Percentiles rank a stretch among this genome's conserved stretches.
Evolutionary conservation across 1,140 invertebrate genomes (phyloP).

Genomic region (Bombus vancouverensis): DNA sequence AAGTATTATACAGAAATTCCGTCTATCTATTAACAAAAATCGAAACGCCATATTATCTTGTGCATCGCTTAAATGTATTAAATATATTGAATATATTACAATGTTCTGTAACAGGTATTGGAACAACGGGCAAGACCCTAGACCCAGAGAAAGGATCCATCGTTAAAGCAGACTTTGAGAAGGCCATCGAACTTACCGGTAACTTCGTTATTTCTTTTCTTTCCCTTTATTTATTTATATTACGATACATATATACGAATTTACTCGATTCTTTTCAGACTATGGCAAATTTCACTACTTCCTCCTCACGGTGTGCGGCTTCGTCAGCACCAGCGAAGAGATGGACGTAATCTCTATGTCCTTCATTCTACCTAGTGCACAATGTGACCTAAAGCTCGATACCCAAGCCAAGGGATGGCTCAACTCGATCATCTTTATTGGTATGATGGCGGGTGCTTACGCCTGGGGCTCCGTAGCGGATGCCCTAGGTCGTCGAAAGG

Average conservation of each 20-base stretch:
- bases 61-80: neutral
- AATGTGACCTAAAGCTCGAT: slow-evolving; percentile 94
- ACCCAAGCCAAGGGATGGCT: slow-evolving; percentile 95
- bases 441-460: slow-evolving; percentile 97
- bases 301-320: slow-evolving; percentile 93
- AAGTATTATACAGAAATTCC: slow-evolving; percentile 66
- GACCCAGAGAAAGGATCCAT: slow-evolving; percentile 81
- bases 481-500: slow-evolving; percentile 91
- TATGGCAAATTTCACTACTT: slow-evolving; percentile 97
- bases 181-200: slow-evolving; percentile 91
- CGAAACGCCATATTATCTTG: neutral
- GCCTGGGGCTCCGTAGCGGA: slow-evolving; percentile 95
- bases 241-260: neutral
- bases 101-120: slow-evolving; percentile 74
- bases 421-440: slow-evolving; percentile 92
- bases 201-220: slow-evolving; percentile 42
- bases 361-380: slow-evolving; percentile 95
- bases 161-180: slow-evolving; percentile 91
- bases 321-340: slow-evolving; percentile 97
- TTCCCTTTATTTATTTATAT: too few species aligned
- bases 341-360: slow-evolving; percentile 98
- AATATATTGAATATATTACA: too few species aligned
- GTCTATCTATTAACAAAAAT: too few species aligned
- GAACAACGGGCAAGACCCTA: slow-evolving; percentile 80
- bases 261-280: slow-evolving; percentile 81